These are phyloP conservation scores for Chiloscyllium plagiosum DNA, from an alignment of 2,113 vertebrate genomes.

Conservation along the genomic window DNA sequence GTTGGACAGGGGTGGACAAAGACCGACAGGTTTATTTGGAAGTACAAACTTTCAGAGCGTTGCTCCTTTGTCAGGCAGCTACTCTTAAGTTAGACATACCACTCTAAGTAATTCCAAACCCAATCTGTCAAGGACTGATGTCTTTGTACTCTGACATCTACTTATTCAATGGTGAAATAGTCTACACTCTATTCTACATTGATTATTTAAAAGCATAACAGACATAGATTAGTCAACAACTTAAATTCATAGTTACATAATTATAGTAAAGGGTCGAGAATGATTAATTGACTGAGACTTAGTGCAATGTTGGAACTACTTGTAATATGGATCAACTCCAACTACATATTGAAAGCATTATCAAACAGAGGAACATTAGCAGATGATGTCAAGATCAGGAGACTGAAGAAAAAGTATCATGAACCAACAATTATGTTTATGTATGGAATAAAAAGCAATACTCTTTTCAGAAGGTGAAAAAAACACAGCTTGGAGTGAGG, in stretches of 20 bases:
- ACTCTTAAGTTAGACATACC: not conserved
- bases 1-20: too few relatives aligned
- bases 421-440: constrained; percentile 6
- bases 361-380: not conserved
- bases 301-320: not conserved
- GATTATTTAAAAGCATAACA: not conserved
- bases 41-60: too few relatives aligned
- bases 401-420: not conserved
- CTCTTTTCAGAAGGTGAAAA: not conserved
- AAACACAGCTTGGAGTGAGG: not conserved
- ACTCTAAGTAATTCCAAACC: not conserved
- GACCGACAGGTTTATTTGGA: too few relatives aligned
- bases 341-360: constrained; percentile 5
- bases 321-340: not conserved
- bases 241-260: not conserved
- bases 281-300: not conserved
- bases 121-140: not conserved
- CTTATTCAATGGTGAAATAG: not conserved
- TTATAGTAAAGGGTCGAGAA: not conserved
- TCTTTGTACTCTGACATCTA: not conserved
- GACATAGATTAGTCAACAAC: not conserved
- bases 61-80: too few relatives aligned
- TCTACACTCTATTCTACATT: not conserved
- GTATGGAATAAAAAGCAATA: not conserved
- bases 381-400: not conserved